Percentiles rank a stretch among this genome's conserved stretches.
Conservation (phyloP, 2,113 vertebrate genomes). For the Equus quagga region DNA sequence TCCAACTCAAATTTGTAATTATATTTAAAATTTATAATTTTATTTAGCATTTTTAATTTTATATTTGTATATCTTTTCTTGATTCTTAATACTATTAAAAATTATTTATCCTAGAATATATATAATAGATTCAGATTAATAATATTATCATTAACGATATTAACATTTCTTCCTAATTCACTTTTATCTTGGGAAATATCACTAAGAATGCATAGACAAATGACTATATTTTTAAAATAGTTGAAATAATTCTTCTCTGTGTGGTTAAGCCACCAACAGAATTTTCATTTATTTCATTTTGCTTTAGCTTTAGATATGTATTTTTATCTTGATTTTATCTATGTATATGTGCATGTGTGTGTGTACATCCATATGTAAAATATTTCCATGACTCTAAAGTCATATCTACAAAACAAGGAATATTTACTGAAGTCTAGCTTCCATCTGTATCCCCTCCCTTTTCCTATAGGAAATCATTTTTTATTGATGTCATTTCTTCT, state of each 20-base stretch:
- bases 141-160: background rate
- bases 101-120: background rate
- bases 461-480: background rate
- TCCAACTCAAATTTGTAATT: conserved; percentile 4
- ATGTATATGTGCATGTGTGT: background rate
- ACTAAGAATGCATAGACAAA: background rate
- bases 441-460: background rate
- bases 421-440: background rate
- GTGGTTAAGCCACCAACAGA: background rate
- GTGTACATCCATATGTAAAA: background rate
- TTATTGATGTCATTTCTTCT: background rate
- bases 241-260: conserved; percentile 24
- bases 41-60: conserved; percentile 42
- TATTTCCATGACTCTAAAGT: conserved; percentile 4
- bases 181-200: background rate
- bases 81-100: conserved; percentile 15
- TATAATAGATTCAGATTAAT: background rate
- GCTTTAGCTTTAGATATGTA: background rate
- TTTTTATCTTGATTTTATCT: background rate
- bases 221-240: background rate
- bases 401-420: background rate
- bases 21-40: conserved; percentile 27
- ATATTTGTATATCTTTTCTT: background rate
- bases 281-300: background rate
- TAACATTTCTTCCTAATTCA: conserved; percentile 8